These are phyloP conservation scores for Enteromius afrohamiltoni DNA, from an alignment of 2,797 vertebrate genomes.

Conservation along the genomic window DNA sequence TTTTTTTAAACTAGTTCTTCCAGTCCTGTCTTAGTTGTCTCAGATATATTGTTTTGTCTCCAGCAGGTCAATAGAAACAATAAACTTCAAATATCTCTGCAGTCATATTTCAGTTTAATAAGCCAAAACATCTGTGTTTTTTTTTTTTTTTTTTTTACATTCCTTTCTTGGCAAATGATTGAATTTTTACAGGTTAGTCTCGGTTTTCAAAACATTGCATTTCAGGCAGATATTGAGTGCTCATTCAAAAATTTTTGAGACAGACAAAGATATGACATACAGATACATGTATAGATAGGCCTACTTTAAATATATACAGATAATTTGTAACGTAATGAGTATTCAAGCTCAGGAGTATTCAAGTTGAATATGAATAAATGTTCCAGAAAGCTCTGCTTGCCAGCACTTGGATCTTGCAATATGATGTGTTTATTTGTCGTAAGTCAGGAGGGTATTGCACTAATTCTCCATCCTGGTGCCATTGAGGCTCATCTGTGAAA, in stretches of 20 bases:
- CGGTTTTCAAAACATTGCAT: neutral
- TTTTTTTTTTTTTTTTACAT: neutral
- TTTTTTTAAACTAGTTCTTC: constrained; percentile 24
- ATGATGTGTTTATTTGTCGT: constrained; percentile 50
- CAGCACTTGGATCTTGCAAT: constrained; percentile 34
- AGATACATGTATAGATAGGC: neutral
- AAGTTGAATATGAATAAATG: constrained; percentile 27
- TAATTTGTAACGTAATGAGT: no score
- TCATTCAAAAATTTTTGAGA: neutral
- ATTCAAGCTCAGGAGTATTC: neutral
- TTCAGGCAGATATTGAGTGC: neutral
- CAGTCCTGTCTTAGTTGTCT: constrained; percentile 34
- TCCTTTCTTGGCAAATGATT: neutral
- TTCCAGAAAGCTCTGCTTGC: constrained; percentile 10
- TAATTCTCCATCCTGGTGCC: constrained; percentile 8
- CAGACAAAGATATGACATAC: neutral
- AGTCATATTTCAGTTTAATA: constrained; percentile 31
- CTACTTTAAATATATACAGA: no score
- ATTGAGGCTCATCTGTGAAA: constrained; percentile 22
- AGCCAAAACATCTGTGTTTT: neutral
- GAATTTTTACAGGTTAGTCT: constrained; percentile 9
- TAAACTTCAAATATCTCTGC: constrained; percentile 23
- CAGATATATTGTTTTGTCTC: constrained; percentile 28
- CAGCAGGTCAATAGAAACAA: constrained; percentile 34
- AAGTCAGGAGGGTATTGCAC: constrained; percentile 26